A percentile compares a stretch with the other conserved stretches of the same genome.
phyloP scores from a whole-genome alignment of 2,888 invertebrate species.

The Osedax fenrisi region DNA sequence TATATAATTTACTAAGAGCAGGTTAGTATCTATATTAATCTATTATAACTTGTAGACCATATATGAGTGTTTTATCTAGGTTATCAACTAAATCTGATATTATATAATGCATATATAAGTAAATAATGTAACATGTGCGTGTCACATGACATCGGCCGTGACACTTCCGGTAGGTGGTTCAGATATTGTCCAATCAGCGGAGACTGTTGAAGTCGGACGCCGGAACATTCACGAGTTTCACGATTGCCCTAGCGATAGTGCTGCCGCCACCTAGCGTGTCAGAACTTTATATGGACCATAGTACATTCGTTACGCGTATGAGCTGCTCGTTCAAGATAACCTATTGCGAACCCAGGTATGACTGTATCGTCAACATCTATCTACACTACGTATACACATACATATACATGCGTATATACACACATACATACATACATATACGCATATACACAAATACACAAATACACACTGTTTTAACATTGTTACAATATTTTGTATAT shows the following conservation, averaged over 20 bases:
- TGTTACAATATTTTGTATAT: no score
- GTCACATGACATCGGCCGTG: no score
- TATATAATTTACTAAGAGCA: no score
- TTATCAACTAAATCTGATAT: no score
- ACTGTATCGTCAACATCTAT: not conserved
- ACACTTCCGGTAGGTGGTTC: no score
- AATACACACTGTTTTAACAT: no score
- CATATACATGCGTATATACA: not conserved
- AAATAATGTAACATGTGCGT: no score
- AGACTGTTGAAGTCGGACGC: slow-evolving; percentile 68
- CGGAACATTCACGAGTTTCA: slow-evolving; percentile 58
- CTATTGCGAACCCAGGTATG: slow-evolving; percentile 83
- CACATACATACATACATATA: not conserved
- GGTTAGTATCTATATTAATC: no score
- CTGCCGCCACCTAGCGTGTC: slow-evolving; percentile 91
- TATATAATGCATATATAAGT: no score
- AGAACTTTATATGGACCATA: slow-evolving; percentile 82
- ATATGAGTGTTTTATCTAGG: no score
- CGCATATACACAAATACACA: no score
- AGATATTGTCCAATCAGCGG: slow-evolving; percentile 78
- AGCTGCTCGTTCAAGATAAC: slow-evolving; percentile 90
- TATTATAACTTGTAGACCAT: no score
- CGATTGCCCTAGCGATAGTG: slow-evolving; percentile 88
- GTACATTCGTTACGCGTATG: slow-evolving; percentile 76
- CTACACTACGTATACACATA: not conserved